Evolutionary conservation across 2,888 invertebrate genomes (phyloP), one percentile per base, ranked within the genome.

Genomic region (Dolichomitus sp.): DNA sequence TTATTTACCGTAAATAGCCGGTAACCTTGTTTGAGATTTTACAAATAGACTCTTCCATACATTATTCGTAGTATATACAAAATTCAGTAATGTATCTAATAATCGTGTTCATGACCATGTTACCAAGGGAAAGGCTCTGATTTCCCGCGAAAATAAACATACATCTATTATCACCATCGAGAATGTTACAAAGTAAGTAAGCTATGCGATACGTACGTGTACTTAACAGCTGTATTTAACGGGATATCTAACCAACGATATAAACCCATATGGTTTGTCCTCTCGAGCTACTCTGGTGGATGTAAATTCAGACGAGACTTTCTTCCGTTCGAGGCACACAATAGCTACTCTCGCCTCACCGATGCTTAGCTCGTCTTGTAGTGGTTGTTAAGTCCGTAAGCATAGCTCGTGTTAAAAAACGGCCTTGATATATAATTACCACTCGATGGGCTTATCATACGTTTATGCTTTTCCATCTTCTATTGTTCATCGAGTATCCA

Each of bases 301-400:
- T 81, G 76, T 76, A 72, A 77, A 76, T 81, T 81, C 76, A 50
- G 66, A 72, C 72, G 68, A 66, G 72, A 81, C 81, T 81, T 81
- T 81, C 81, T 81, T 81, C 81, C 6, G 61, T 2, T 12, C 11
- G 59, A 14, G 2, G 59, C 30, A 9, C 59, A 37, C 33, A 30
- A 37, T 37, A 30, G 30, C 19, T 27, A 54, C 54, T 54, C 54
- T 23, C 54, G 27, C 23, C 3, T 27, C 12, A 14, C n/a, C 48
- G n/a, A 48, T 12, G 37, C 19, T 17, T 37, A 59, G 33, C 57
- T 4, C 61, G 19, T 30, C 12, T 30, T 57, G 12, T 14, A 14
- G 14, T 17, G 12, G 11, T 37, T 37, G 37, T 61, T 37, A 19
- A n/a, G 40, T 9, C 19, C 11, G 17, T 40, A 61, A 17, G 33